A percentile compares a stretch with the other conserved stretches of the same genome.
Conservation (phyloP, 2,797 vertebrate species). For the Aphelocoma californica region DNA sequence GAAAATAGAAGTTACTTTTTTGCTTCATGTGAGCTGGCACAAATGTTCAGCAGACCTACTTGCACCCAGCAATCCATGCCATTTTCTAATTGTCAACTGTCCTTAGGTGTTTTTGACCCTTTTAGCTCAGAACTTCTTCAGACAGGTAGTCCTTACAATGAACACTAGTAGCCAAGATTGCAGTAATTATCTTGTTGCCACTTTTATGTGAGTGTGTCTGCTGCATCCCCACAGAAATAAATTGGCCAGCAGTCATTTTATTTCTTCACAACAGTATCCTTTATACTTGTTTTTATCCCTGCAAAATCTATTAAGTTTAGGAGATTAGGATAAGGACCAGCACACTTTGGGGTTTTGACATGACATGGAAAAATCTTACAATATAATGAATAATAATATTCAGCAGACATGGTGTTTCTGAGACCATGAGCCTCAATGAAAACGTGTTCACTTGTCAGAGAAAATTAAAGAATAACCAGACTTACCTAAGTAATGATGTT, state of each 20-base stretch:
- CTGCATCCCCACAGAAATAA: background rate
- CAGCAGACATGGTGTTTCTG: background rate
- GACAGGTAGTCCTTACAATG: background rate
- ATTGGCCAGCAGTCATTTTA: background rate
- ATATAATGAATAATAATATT: constrained; percentile 3
- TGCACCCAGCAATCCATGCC: background rate
- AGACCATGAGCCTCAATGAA: background rate
- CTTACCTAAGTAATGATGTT: background rate
- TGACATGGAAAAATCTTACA: background rate
- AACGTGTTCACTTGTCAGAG: background rate
- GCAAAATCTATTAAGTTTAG: background rate
- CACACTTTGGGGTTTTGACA: background rate
- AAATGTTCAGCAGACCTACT: background rate
- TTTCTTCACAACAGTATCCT: background rate
- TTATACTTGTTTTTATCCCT: background rate
- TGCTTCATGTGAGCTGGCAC: background rate
- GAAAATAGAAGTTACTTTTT: background rate
- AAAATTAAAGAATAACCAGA: background rate
- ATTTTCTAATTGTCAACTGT: constrained; percentile 1
- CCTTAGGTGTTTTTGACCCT: background rate
- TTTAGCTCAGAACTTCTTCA: constrained; percentile 30
- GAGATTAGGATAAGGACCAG: background rate
- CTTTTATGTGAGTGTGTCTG: background rate
- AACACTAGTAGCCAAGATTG: background rate
- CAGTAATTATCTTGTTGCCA: constrained; percentile 28